Evolutionary conservation across 2,113 vertebrate genomes (phyloP).

Genomic region (Myanophis thanlyinensis): DNA sequence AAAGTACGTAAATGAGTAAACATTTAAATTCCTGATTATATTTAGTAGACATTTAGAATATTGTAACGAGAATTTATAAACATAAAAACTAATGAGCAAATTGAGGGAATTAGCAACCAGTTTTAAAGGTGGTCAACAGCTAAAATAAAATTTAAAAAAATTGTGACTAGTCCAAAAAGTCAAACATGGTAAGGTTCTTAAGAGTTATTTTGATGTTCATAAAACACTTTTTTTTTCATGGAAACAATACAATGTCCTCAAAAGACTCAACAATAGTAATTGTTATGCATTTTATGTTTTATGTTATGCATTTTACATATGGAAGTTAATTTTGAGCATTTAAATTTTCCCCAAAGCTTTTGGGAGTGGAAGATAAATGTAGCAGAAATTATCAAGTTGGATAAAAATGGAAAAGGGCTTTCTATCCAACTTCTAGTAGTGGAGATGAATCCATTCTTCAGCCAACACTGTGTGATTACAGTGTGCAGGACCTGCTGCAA

Average conservation of each 20-base stretch:
- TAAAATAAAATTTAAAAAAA: conserved; percentile 26
- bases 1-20: conserved; percentile 25
- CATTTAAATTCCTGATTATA: conserved; percentile 4
- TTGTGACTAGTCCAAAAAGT: conserved; percentile 23
- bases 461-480: background rate
- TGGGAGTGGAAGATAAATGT: background rate
- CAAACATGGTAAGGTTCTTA: conserved; percentile 11
- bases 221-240: too few species aligned
- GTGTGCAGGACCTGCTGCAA: background rate
- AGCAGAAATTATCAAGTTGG: background rate
- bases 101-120: conserved; percentile 18
- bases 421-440: background rate
- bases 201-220: background rate
- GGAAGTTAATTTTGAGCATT: background rate
- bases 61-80: conserved; percentile 2
- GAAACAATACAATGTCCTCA: background rate
- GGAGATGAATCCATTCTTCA: background rate
- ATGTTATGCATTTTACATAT: background rate
- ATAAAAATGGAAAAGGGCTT: background rate
- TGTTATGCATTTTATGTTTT: too few species aligned
- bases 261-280: background rate
- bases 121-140: background rate
- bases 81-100: conserved; percentile 19
- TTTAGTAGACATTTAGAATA: conserved; percentile 1
- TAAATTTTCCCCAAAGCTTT: background rate